These are phyloP conservation scores for Lissonota sp. DNA, from an alignment of 2,888 invertebrate species.

Conservation along the genomic window DNA sequence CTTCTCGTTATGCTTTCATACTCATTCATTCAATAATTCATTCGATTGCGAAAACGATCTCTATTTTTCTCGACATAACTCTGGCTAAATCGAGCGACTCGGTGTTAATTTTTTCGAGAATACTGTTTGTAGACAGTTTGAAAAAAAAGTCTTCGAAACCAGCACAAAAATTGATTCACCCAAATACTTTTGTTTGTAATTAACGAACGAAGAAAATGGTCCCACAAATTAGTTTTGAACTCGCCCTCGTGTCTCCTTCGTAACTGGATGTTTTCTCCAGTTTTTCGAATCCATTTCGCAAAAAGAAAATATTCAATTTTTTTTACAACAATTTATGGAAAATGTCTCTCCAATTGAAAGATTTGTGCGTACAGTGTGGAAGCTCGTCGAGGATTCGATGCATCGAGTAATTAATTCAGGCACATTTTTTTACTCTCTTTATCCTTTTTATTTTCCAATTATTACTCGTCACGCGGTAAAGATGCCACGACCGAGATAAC, in stretches of 20 bases:
- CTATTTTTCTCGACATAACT: conserved; percentile 5
- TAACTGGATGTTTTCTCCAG: background rate
- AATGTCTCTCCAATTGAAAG: conserved; percentile 21
- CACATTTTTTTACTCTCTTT: conserved; percentile 30
- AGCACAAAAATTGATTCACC: too few relatives aligned
- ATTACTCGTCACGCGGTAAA: conserved; percentile 23
- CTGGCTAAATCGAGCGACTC: background rate
- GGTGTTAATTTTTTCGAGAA: conserved; percentile 4
- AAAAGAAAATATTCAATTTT: conserved; percentile 6
- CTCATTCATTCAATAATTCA: conserved; percentile 10
- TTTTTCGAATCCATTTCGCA: too few relatives aligned
- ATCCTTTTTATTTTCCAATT: conserved; percentile 1
- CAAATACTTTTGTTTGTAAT: background rate
- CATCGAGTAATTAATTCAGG: conserved; percentile 51
- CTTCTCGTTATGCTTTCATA: background rate
- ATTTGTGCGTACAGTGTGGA: conserved; percentile 49
- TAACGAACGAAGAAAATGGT: conserved; percentile 28
- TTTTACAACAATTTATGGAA: conserved; percentile 15
- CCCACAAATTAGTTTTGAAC: conserved; percentile 49
- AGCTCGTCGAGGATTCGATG: conserved; percentile 48
- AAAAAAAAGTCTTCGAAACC: too few relatives aligned
- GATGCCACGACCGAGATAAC: conserved; percentile 19
- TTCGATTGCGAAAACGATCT: conserved; percentile 17
- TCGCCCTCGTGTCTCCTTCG: conserved; percentile 22
- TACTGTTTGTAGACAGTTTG: background rate